Conservation (phyloP, 2,888 invertebrate genomes). For the Pterobdella sp. region DNA sequence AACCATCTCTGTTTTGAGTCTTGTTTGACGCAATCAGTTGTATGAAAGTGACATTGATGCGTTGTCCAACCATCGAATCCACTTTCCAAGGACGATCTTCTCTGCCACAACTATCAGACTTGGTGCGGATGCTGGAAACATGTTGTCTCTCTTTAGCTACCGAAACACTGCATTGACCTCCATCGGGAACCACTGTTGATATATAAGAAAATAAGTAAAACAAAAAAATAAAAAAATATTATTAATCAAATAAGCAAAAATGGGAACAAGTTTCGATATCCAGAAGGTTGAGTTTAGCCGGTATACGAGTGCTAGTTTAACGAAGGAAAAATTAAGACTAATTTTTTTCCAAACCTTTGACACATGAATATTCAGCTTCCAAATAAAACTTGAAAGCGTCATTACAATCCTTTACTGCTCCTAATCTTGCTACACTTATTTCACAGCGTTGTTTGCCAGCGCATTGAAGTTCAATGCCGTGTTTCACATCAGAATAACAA, state of each 20-base stretch:
- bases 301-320: not conserved
- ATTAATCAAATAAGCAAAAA: no score
- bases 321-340: not conserved
- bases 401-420: slow-evolving; percentile 3
- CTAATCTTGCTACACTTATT: not conserved
- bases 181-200: slow-evolving; percentile 17
- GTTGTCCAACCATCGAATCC: not conserved
- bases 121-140: not conserved
- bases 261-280: not conserved
- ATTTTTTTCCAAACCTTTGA: not conserved
- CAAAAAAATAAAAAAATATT: no score
- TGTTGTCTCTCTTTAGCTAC: slow-evolving; percentile 17
- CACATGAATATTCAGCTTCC: slow-evolving; percentile 11
- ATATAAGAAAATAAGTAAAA: no score
- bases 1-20: not conserved
- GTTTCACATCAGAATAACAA: slow-evolving; percentile 23
- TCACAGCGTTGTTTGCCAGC: slow-evolving; percentile 21
- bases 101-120: slow-evolving; percentile 14
- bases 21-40: slow-evolving; percentile 3
- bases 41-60: slow-evolving; percentile 4
- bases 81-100: slow-evolving; percentile 14
- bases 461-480: slow-evolving; percentile 23
- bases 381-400: slow-evolving; percentile 2
- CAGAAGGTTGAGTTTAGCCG: not conserved
- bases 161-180: slow-evolving; percentile 11